A percentile compares a stretch with the other conserved stretches of the same genome.
phyloP scores from a whole-genome alignment of 2,888 invertebrate genomes.

The Drosophila mayaguana region DNA sequence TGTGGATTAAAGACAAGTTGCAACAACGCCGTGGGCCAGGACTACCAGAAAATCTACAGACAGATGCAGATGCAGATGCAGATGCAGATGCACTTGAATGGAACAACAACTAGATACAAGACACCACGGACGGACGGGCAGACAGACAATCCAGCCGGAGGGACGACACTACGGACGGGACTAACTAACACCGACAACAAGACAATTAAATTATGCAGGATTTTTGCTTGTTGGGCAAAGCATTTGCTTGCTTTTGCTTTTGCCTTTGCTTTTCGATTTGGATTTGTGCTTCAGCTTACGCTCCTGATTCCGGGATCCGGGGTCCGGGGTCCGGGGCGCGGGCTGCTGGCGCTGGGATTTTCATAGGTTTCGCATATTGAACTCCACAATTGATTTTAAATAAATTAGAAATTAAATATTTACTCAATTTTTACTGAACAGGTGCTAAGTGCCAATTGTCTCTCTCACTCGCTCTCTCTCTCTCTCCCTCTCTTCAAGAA shows the following conservation, averaged over 20 bases:
- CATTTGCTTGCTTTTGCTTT: conserved; percentile 35
- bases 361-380: conserved; percentile 19
- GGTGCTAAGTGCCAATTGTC: conserved; percentile 30
- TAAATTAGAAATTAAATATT: conserved; percentile 74
- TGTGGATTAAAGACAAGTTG: conserved; percentile 60
- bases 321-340: not conserved
- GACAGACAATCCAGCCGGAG: conserved; percentile 12
- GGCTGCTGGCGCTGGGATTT: not conserved
- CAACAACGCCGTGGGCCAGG: conserved; percentile 46
- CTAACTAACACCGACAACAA: conserved; percentile 61
- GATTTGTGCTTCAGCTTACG: not conserved
- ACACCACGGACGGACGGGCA: conserved; percentile 7
- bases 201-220: conserved; percentile 75
- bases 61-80: not conserved
- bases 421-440: conserved; percentile 42
- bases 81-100: conserved; percentile 31
- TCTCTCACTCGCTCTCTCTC: not conserved
- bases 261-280: not conserved
- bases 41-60: conserved; percentile 19
- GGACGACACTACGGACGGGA: conserved; percentile 15
- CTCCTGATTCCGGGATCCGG: not conserved
- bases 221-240: conserved; percentile 43
- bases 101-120: conserved; percentile 23
- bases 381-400: conserved; percentile 68
- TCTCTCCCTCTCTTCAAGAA: not conserved